Evolutionary conservation across 1,140 invertebrate genomes (phyloP), one percentile per base, ranked within the genome.

Genomic region (Bathynomus jamesi): DNA sequence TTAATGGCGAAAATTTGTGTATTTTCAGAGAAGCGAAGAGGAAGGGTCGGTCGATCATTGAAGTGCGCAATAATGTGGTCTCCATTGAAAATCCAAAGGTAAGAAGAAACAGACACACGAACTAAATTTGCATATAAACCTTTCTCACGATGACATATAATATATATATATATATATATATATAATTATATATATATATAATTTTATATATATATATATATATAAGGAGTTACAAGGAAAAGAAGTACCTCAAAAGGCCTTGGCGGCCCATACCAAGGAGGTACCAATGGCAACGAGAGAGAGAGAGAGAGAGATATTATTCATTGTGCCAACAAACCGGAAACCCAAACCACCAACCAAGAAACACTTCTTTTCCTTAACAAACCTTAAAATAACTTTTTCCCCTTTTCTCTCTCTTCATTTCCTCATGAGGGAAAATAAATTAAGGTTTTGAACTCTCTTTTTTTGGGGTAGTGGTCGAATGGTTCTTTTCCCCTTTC

Each of bases 91-190:
- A 53, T 5, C 40, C 40, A 53, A 53, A 53, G 40, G 40, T 53
- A 21, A 53, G 40, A 53, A 53, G 13, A 53, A 1, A 53, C 40
- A 53, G 32, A 40, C n/a, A n/a, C n/a, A n/a, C n/a, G n/a, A n/a
- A n/a, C n/a, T n/a, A n/a, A n/a, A n/a, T n/a, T n/a, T n/a, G n/a
- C n/a, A n/a, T n/a, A n/a, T n/a, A n/a, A n/a, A n/a, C n/a, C n/a
- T n/a, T n/a, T n/a, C n/a, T n/a, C n/a, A n/a, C n/a, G n/a, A n/a
- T n/a, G n/a, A n/a, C 17, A 40, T 40, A 40, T 40, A 40, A 2
- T 53, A 53, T 53, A 53, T 53, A 53, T 53, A 53, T 53, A 53
- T 53, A 53, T 53, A 53, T 53, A 53, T 53, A 53, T 53, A 53
- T 53, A 53, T 53, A 53, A 3, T 8, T 53, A 53, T 53, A 53